Evolutionary conservation across 2,797 vertebrate genomes (phyloP).

Genomic region (Lates japonicus): DNA sequence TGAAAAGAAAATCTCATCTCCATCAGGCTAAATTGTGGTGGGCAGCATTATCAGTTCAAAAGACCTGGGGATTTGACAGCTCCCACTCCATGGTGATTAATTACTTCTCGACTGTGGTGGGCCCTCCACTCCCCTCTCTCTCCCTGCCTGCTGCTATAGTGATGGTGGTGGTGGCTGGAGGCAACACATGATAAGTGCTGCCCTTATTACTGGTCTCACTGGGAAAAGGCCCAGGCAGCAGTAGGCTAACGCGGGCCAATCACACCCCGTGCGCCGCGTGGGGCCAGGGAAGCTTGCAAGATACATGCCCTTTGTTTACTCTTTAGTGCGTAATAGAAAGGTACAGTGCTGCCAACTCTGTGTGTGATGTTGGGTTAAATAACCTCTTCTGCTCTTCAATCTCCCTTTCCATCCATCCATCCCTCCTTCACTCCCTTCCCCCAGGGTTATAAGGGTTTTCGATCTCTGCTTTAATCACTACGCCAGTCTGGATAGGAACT

Average conservation of each 20-base stretch:
- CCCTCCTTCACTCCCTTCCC: conserved; percentile 31
- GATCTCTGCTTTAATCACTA: conserved; percentile 80
- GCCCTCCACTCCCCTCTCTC: conserved; percentile 90
- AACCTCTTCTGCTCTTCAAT: conserved; percentile 61
- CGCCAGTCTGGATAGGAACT: conserved; percentile 67
- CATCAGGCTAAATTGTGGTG: conserved; percentile 97
- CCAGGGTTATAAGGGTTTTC: conserved; percentile 64
- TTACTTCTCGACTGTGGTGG: conserved; percentile 96
- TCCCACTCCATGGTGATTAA: conserved; percentile 99
- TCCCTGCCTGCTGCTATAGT: conserved; percentile 72
- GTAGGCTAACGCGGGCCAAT: conserved; percentile 71
- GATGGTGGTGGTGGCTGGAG: conserved; percentile 93
- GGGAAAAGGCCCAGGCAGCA: conserved; percentile 92
- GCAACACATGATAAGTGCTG: conserved; percentile 96
- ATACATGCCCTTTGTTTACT: conserved; percentile 78
- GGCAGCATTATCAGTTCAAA: conserved; percentile 98
- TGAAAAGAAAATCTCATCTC: conserved; percentile 97
- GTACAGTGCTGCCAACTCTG: conserved; percentile 56
- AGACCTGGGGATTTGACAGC: conserved; percentile 98
- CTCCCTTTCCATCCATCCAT: conserved; percentile 49
- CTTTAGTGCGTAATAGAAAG: conserved; percentile 74
- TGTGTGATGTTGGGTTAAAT: conserved; percentile 71
- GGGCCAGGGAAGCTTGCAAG: conserved; percentile 53
- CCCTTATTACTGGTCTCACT: conserved; percentile 96
- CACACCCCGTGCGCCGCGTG: conserved; percentile 57